These are phyloP conservation scores for Ellobius talpinus DNA, from an alignment of 2,113 vertebrate genomes.

Conservation along the genomic window DNA sequence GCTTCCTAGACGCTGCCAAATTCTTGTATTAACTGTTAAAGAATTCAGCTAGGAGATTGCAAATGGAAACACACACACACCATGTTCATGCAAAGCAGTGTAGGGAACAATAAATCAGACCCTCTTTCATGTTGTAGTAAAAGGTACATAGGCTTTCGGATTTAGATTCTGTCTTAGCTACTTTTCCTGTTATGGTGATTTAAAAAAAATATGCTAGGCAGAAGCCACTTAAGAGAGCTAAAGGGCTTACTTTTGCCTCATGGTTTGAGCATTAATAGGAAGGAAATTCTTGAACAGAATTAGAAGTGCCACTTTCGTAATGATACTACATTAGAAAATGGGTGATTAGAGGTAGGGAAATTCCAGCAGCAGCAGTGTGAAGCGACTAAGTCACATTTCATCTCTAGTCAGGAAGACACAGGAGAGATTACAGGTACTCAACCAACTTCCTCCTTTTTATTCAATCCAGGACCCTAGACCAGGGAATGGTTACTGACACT, in stretches of 20 bases:
- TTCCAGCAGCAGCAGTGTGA: no score
- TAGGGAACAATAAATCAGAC: neutral
- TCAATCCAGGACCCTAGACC: neutral
- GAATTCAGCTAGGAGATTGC: constrained; percentile 53
- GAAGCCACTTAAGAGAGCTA: no score
- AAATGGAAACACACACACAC: neutral
- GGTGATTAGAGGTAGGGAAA: no score
- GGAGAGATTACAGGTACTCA: neutral
- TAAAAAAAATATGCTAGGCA: neutral
- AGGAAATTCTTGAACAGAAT: no score
- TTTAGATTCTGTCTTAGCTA: neutral
- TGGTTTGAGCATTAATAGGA: no score
- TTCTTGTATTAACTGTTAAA: constrained; percentile 79
- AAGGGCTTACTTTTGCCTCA: no score
- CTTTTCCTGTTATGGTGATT: neutral
- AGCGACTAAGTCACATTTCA: no score
- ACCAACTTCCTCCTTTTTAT: neutral
- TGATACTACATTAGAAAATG: no score
- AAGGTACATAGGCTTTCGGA: neutral
- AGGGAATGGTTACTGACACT: neutral
- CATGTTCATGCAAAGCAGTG: neutral
- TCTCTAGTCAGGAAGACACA: neutral
- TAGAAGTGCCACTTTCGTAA: no score
- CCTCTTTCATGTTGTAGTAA: neutral
- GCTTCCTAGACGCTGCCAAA: constrained; percentile 79